phyloP scores from a whole-genome alignment of 2,797 vertebrate genomes.

The Trachops cirrhosus region DNA sequence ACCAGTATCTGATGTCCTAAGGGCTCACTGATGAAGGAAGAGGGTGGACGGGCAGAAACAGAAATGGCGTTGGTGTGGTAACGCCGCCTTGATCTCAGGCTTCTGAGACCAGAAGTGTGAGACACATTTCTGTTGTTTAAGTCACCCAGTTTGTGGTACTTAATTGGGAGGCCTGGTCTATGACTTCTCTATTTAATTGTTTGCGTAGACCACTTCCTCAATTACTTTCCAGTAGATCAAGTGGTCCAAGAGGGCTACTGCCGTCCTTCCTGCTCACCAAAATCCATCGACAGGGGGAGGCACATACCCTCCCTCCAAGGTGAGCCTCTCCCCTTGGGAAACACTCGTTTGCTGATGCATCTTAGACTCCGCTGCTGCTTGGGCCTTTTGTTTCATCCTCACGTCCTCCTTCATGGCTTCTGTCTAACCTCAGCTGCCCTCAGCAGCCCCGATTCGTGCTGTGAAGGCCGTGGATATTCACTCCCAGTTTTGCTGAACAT shows the following conservation, averaged over 20 bases:
- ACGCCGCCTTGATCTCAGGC: background rate
- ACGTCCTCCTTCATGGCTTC: background rate
- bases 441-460: background rate
- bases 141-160: background rate
- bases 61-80: background rate
- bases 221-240: background rate
- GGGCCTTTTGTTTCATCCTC: background rate
- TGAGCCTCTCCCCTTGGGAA: background rate
- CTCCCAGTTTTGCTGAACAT: background rate
- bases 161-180: background rate
- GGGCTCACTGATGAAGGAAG: background rate
- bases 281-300: background rate
- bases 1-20: background rate
- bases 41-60: background rate
- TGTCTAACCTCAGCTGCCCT: background rate
- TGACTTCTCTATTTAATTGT: background rate
- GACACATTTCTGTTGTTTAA: background rate
- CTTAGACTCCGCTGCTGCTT: background rate
- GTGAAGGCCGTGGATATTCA: background rate
- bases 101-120: background rate
- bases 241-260: background rate
- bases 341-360: background rate
- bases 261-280: background rate
- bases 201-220: background rate
- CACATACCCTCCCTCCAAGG: rapidly evolving